These are phyloP conservation scores for Nymphalis polychloros DNA, from an alignment of 2,888 invertebrate genomes.

Conservation along the genomic window DNA sequence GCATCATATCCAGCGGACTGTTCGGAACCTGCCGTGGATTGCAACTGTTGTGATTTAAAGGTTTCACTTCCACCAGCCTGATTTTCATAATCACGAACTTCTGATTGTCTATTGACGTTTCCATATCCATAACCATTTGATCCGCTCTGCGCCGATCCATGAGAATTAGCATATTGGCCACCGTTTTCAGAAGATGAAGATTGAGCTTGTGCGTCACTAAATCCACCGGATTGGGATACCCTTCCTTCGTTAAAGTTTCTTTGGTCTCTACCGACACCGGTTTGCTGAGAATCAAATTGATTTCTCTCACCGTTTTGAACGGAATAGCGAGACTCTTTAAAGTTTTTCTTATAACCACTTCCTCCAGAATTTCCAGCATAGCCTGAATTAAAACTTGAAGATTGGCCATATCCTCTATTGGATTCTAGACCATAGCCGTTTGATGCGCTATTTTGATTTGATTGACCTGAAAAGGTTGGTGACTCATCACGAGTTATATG, in stretches of 20 bases:
- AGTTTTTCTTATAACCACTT: conserved; percentile 36
- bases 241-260: conserved; percentile 24
- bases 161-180: neutral
- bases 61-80: neutral
- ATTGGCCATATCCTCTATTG: conserved; percentile 21
- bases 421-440: conserved; percentile 16
- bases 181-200: conserved; percentile 18
- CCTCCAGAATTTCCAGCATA: neutral
- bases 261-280: neutral
- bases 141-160: neutral
- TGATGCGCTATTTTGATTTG: neutral
- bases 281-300: conserved; percentile 31
- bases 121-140: conserved; percentile 30
- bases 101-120: conserved; percentile 14
- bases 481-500: conserved; percentile 1
- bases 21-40: neutral
- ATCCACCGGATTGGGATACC: conserved; percentile 12
- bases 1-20: neutral
- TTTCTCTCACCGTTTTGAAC: conserved; percentile 43
- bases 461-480: neutral
- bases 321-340: conserved; percentile 48
- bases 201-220: conserved; percentile 9
- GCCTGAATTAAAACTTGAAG: conserved; percentile 24
- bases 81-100: neutral
- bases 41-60: neutral